Percentiles rank a stretch among this genome's conserved stretches.
Evolutionary conservation across 2,888 invertebrate genomes (phyloP).

Genomic region (Argyresthia albistria): DNA sequence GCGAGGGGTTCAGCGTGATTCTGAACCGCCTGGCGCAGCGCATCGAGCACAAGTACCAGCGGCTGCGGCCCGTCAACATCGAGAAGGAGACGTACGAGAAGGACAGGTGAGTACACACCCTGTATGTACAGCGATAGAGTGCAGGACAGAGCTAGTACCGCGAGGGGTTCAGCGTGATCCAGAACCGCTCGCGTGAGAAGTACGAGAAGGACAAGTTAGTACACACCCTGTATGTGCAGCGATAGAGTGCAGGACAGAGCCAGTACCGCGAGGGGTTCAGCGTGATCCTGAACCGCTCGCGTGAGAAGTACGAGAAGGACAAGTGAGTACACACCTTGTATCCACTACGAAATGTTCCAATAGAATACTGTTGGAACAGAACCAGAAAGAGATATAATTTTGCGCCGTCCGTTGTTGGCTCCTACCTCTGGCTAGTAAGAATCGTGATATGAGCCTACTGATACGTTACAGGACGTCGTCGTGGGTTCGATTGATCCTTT

Average conservation of each 20-base stretch:
- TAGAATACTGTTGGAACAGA: too few species aligned
- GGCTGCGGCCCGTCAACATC: slow-evolving; percentile 76
- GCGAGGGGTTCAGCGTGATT: slow-evolving; percentile 63
- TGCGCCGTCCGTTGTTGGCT: too few species aligned
- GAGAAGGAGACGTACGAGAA: slow-evolving; percentile 79
- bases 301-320: slow-evolving; percentile 78
- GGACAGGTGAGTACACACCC: slow-evolving; percentile 48
- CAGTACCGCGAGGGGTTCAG: slow-evolving; percentile 73
- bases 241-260: too few species aligned
- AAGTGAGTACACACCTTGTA: slow-evolving; percentile 33
- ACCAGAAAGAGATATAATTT: too few species aligned
- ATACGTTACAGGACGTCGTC: too few species aligned
- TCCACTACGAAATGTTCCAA: not conserved
- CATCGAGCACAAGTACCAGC: slow-evolving; percentile 83
- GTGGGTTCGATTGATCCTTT: too few species aligned
- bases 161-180: slow-evolving; percentile 58
- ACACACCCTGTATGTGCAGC: not conserved
- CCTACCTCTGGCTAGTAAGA: too few species aligned
- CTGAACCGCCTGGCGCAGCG: slow-evolving; percentile 72
- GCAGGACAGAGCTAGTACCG: slow-evolving; percentile 73
- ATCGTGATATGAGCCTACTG: too few species aligned
- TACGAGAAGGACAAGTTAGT: slow-evolving; percentile 76
- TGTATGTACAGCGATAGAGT: too few species aligned
- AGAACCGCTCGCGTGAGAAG: slow-evolving; percentile 73
- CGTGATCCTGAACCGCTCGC: slow-evolving; percentile 59